Conservation (phyloP, 2,113 vertebrate species). For the Gallinago jamesoni region DNA sequence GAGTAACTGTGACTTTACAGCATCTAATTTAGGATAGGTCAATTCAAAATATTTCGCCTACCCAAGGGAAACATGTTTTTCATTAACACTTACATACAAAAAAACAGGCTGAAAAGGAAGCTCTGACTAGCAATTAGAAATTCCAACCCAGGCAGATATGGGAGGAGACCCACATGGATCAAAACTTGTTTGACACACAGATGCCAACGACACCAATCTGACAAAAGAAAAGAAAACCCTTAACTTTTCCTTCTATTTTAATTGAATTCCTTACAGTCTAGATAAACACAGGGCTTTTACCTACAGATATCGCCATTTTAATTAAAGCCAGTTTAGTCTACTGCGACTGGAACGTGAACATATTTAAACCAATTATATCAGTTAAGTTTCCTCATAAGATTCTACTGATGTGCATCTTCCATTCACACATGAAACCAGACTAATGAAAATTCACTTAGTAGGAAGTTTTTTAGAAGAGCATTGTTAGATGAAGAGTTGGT, state of each 20-base stretch:
- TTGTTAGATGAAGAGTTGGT: background rate
- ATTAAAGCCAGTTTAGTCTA: background rate
- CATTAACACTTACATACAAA: constrained; percentile 69
- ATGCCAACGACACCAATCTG: constrained; percentile 69
- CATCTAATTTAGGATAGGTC: constrained; percentile 51
- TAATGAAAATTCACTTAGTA: background rate
- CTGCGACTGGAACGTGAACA: background rate
- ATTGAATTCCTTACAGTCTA: constrained; percentile 52
- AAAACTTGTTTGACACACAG: constrained; percentile 70
- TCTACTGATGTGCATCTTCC: background rate
- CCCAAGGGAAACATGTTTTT: constrained; percentile 59
- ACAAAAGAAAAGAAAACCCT: constrained; percentile 67
- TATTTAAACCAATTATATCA: background rate
- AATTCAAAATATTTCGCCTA: constrained; percentile 53
- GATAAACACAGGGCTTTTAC: constrained; percentile 30
- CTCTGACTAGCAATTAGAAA: constrained; percentile 67
- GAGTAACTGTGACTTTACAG: constrained; percentile 18
- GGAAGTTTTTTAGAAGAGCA: background rate
- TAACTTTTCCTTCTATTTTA: constrained; percentile 50
- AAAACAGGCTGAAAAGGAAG: constrained; percentile 69
- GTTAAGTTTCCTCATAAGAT: background rate
- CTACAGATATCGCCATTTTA: background rate
- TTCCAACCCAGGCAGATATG: constrained; percentile 65
- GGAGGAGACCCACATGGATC: constrained; percentile 69
- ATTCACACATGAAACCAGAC: background rate